phyloP scores from a whole-genome alignment of 2,888 invertebrate genomes.

The Eupithecia tripunctaria region DNA sequence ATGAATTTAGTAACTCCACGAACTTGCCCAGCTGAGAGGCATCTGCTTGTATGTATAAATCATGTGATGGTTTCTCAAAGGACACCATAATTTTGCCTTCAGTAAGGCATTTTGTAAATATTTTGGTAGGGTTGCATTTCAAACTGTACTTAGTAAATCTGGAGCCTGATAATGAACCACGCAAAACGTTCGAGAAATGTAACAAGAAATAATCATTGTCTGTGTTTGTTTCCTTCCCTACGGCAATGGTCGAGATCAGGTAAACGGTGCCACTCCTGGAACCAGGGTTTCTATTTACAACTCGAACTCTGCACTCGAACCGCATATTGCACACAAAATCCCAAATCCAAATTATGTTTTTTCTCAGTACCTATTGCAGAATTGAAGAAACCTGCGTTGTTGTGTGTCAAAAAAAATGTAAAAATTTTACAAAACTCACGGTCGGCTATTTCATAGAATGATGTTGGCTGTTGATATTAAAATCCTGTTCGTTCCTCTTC shows the following conservation, averaged over 20 bases:
- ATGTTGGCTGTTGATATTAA: no score
- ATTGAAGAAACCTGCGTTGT: neutral
- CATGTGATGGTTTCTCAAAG: conserved; percentile 28
- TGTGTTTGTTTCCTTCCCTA: conserved; percentile 32
- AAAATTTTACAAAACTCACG: no score
- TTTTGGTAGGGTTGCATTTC: conserved; percentile 26
- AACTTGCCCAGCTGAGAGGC: conserved; percentile 13
- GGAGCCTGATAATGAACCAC: conserved; percentile 24
- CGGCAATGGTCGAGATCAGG: conserved; percentile 28
- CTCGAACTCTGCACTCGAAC: conserved; percentile 31
- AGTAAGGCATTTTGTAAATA: conserved; percentile 25
- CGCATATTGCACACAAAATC: conserved; percentile 15
- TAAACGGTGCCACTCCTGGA: conserved; percentile 17
- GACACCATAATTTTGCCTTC: conserved; percentile 32
- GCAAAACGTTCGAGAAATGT: conserved; percentile 25
- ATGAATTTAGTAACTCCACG: conserved; percentile 18
- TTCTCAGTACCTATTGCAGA: neutral
- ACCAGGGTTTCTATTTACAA: conserved; percentile 27
- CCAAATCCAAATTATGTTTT: neutral
- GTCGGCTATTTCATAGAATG: no score
- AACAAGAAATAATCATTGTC: conserved; percentile 32
- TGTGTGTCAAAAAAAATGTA: neutral
- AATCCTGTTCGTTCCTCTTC: no score
- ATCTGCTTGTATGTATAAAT: conserved; percentile 27
- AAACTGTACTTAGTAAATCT: conserved; percentile 29